A percentile compares a stretch with the other conserved stretches of the same genome.
These are phyloP conservation scores for Nasua narica DNA, from an alignment of 2,797 vertebrate species.

Conservation along the genomic window DNA sequence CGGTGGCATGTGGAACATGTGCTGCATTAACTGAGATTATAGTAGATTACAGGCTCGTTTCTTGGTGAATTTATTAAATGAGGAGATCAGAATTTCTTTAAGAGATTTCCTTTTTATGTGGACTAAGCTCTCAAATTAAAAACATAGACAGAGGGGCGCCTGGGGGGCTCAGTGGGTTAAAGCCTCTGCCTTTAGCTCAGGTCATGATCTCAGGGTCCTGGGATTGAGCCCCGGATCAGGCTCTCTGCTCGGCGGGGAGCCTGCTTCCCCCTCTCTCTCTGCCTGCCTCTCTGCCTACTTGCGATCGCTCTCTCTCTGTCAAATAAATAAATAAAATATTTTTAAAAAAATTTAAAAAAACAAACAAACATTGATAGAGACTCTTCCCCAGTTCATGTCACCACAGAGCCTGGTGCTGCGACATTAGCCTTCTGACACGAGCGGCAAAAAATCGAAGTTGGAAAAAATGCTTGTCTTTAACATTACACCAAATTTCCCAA, in stretches of 20 bases:
- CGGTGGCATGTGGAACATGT: conserved; percentile 63
- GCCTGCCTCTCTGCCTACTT: no score
- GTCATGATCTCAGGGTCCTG: no score
- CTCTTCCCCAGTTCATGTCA: not conserved
- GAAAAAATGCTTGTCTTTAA: not conserved
- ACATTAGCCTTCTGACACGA: not conserved
- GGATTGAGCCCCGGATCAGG: no score
- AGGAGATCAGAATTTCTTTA: not conserved
- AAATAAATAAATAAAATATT: no score
- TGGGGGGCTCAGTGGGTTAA: no score
- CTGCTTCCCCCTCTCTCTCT: no score
- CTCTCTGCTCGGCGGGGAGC: no score
- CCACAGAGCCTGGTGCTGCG: not conserved
- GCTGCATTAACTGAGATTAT: not conserved
- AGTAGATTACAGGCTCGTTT: not conserved
- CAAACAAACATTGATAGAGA: no score
- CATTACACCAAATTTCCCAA: not conserved
- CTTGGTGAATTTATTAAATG: not conserved
- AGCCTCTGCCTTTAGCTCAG: no score
- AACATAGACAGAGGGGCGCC: not conserved
- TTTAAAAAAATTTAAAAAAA: no score
- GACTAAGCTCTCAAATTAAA: not conserved
- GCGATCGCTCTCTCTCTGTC: no score
- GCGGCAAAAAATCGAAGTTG: not conserved
- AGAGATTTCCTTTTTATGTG: not conserved